Evolutionary conservation across 1,140 invertebrate species (phyloP), one percentile per base, ranked within the genome.

Genomic region (Orius insidiosus): DNA sequence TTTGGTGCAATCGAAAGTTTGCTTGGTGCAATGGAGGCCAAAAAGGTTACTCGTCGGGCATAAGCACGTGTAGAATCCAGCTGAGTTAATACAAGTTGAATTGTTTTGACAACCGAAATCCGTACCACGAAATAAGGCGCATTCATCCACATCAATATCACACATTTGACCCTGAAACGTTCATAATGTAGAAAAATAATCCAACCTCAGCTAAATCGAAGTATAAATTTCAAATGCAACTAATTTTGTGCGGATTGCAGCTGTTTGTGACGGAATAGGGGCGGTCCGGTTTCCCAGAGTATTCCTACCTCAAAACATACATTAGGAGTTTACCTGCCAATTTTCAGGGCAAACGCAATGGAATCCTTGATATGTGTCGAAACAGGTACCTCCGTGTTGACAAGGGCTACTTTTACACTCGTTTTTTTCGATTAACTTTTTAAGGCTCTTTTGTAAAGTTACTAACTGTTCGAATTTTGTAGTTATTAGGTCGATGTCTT

Each of bases 91-190:
- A 58, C 89, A 95, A 4, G 76, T 84, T 0, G 80, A 89, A 11
- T 81, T 83, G 62, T 95, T 94, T 65, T 95, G 89, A 63, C 92
- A 96, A 3, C 88, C 90, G n/a, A 88, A 64, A 57, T 86, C 84
- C 0, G 87, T 92, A 11, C 85, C 85, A 3, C 67, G 63, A 57
- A 78, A 86, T 49, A 68, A 67, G 1, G 66, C 60, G 59, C 90
- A 96, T 67, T 96, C 92, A 59, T 97, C 83, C 0, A 93, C 69
- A 61, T 95, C 90, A 3, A 59, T 56, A 42, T 78, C 69, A 63
- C 92, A 94, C 18, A 65, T 64, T 10, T 59, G 38, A 2, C 85
- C 84, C 80, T 85, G 38, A 1, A 53, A 53, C 48, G 45, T 52
- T 50, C 48, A 41, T 34, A 13, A n/a, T n/a, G n/a, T n/a, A n/a